phyloP scores from a whole-genome alignment of 2,113 vertebrate genomes.

The Hemibates koningsi region DNA sequence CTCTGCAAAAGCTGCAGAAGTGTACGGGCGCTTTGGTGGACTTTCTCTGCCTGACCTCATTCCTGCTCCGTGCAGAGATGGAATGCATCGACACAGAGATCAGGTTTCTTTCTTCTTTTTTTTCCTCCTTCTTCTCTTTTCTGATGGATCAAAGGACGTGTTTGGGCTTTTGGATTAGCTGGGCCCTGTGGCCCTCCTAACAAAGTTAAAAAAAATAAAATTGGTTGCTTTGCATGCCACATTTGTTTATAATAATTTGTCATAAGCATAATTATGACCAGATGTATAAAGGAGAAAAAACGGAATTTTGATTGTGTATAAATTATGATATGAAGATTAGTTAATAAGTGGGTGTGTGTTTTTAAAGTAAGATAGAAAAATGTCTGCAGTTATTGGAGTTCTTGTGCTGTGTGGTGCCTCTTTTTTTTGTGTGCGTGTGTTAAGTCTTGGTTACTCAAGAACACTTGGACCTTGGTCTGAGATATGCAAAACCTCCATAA shows the following conservation, averaged over 20 bases:
- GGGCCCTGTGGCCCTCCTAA: not conserved
- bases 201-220: not conserved
- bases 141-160: constrained; percentile 63
- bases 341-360: not conserved
- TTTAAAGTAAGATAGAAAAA: not conserved
- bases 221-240: not conserved
- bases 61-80: constrained; percentile 20
- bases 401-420: not conserved
- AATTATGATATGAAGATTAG: not conserved
- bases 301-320: not conserved
- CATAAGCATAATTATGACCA: constrained; percentile 10
- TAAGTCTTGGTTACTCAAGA: not conserved
- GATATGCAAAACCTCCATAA: not conserved
- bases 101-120: constrained; percentile 28
- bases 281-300: constrained; percentile 2
- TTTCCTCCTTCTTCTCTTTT: not conserved
- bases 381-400: not conserved
- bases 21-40: constrained; percentile 7
- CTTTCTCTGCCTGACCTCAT: constrained; percentile 45
- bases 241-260: constrained; percentile 17
- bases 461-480: not conserved
- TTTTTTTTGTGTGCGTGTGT: not conserved
- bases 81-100: constrained; percentile 50
- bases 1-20: constrained; percentile 21
- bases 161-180: constrained; percentile 36